Evolutionary conservation across 1,140 invertebrate genomes (phyloP).

Genomic region (Copidosoma floridanum): DNA sequence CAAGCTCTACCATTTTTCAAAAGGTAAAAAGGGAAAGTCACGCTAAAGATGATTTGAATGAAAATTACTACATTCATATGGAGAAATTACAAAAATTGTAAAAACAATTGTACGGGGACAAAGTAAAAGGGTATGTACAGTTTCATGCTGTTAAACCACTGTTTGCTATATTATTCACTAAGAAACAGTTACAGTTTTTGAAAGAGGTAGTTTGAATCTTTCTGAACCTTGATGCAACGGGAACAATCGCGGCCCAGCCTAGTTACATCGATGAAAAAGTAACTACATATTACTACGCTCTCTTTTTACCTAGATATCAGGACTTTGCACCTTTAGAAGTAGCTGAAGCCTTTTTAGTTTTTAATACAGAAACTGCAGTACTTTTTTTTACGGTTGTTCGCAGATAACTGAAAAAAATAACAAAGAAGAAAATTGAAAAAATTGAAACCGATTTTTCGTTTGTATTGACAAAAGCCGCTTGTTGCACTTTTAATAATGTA

Average conservation of each 20-base stretch:
- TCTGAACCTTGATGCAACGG: conserved; percentile 8
- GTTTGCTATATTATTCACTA: background rate
- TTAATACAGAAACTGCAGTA: too few species aligned
- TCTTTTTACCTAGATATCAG: background rate
- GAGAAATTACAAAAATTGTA: too few species aligned
- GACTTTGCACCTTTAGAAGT: background rate
- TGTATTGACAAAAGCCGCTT: background rate
- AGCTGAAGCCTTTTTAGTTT: background rate
- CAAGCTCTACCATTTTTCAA: too few species aligned
- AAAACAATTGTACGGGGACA: too few species aligned
- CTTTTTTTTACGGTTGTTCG: background rate
- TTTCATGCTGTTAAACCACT: background rate
- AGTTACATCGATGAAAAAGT: background rate
- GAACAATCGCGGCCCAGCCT: background rate
- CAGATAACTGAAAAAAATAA: background rate
- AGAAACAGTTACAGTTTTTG: background rate
- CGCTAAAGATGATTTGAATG: too few species aligned
- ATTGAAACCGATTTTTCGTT: conserved; percentile 7
- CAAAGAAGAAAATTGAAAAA: background rate
- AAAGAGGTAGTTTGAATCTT: background rate
- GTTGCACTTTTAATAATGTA: background rate
- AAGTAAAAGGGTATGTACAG: too few species aligned
- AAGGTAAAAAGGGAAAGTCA: too few species aligned
- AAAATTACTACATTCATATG: too few species aligned
- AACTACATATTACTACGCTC: background rate